These are phyloP conservation scores for Pluvianellus socialis DNA, from an alignment of 2,113 vertebrate genomes.

Conservation along the genomic window DNA sequence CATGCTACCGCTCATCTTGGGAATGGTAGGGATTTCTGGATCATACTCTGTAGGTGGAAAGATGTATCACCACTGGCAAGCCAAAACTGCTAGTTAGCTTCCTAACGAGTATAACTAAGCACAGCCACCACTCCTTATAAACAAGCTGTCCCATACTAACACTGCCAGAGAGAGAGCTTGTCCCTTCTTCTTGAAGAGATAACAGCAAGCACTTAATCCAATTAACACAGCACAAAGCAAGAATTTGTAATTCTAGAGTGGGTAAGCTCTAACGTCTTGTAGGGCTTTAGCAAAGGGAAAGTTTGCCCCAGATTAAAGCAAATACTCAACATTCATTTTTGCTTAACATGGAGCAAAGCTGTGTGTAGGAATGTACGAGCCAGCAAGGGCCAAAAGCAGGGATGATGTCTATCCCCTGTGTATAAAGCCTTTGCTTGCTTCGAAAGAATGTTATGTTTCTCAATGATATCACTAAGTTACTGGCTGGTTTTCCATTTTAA, in stretches of 20 bases:
- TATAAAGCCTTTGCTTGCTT: slow-evolving; percentile 6
- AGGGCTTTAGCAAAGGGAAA: background rate
- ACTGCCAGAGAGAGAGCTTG: background rate
- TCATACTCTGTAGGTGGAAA: background rate
- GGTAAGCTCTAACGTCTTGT: background rate
- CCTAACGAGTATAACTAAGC: background rate
- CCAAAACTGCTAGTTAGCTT: background rate
- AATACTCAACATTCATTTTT: background rate
- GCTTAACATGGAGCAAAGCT: slow-evolving; percentile 1
- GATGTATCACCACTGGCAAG: background rate
- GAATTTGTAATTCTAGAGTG: background rate
- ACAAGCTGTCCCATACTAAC: background rate
- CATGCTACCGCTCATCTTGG: background rate
- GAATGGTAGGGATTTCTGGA: background rate
- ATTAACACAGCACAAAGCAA: slow-evolving; percentile 21
- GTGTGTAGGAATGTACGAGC: background rate
- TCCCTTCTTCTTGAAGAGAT: background rate
- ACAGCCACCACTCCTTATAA: background rate
- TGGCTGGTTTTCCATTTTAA: slow-evolving; percentile 53
- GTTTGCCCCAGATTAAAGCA: background rate
- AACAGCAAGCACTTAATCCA: slow-evolving; percentile 17
- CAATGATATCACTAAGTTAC: slow-evolving; percentile 37
- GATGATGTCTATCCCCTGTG: background rate
- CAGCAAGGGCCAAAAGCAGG: slow-evolving; percentile 3
- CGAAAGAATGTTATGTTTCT: slow-evolving; percentile 32